Evolutionary conservation across 2,113 vertebrate genomes (phyloP), one percentile per base, ranked within the genome.

Genomic region (Trematocara stigmaticum): DNA sequence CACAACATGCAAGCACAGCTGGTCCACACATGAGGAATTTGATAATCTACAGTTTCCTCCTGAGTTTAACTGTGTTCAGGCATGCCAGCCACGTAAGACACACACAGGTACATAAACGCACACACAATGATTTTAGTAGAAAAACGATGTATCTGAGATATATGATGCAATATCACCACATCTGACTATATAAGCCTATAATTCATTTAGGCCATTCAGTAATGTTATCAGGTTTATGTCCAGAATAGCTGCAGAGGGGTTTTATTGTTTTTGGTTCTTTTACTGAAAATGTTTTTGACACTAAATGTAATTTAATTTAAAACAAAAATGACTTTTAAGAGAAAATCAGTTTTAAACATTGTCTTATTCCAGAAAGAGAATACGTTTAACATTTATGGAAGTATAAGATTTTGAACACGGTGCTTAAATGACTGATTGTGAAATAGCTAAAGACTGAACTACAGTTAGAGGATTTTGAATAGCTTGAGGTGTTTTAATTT

Each of bases 11-110:
- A 53, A 82, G 47, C 85, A 92, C 94, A 95, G 94, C 94, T 96
- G 95, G 86, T 94, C 84, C 9, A 81, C 94, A 93, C 92, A 93
- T 93, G 88, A 94, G 93, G 94, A 92, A 93, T 94, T 91, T 91
- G 84, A 85, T 95, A 92, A 94, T 93, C 88, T 93, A 90, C 94
- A 91, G 92, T 88, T 94, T 92, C 91, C 90, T 86, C 85, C 89
- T 42, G 52, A 76, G 31, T 84, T 88, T 84, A 88, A 84, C 82
- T 92, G 89, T 87, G 95, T 94, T 90, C 78, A 76, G 93, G 53
- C 95, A 88, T 76, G 94, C 83, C 55, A 57, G 87, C 55, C 80
- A 57, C 23, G 5, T 53, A 45, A 88, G 9, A 89, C 61, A 45
- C 81, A 88, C 56, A 87, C 56, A 83, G 66, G 76, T 49, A 69